phyloP scores from a whole-genome alignment of 2,113 vertebrate genomes.

The Melanerpes formicivorus region DNA sequence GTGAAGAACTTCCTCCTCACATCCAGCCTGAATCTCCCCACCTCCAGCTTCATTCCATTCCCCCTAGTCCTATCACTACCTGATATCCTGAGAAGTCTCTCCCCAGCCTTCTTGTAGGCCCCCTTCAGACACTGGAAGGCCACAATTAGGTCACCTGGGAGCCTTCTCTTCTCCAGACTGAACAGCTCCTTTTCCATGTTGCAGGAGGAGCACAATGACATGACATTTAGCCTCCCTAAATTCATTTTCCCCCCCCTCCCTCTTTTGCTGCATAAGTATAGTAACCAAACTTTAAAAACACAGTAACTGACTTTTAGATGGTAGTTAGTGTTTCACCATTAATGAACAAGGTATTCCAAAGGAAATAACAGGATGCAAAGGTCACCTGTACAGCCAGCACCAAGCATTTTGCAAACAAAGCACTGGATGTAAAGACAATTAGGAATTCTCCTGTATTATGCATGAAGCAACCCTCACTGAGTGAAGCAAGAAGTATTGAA shows the following conservation, averaged over 20 bases:
- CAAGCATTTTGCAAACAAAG: conserved; percentile 50
- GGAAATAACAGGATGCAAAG: conserved; percentile 44
- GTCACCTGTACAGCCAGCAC: conserved; percentile 53
- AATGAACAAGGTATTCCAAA: conserved; percentile 18
- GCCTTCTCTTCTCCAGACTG: no score
- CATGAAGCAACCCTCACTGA: conserved; percentile 23
- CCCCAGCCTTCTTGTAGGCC: no score
- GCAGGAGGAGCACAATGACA: neutral
- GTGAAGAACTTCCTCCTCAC: no score
- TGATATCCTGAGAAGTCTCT: no score
- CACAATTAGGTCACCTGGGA: no score
- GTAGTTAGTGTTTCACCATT: neutral
- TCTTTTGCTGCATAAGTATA: neutral
- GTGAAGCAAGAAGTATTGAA: neutral
- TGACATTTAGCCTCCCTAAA: conserved; percentile 12
- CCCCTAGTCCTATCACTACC: no score
- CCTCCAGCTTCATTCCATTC: no score
- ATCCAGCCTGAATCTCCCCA: no score
- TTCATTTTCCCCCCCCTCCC: neutral
- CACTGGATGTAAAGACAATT: conserved; percentile 11
- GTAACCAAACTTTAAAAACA: conserved; percentile 45
- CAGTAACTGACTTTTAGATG: conserved; percentile 54
- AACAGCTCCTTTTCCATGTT: neutral
- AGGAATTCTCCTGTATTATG: conserved; percentile 20
- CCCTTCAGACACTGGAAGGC: no score